phyloP scores from a whole-genome alignment of 2,797 vertebrate genomes.

The Eleutherodactylus coqui region DNA sequence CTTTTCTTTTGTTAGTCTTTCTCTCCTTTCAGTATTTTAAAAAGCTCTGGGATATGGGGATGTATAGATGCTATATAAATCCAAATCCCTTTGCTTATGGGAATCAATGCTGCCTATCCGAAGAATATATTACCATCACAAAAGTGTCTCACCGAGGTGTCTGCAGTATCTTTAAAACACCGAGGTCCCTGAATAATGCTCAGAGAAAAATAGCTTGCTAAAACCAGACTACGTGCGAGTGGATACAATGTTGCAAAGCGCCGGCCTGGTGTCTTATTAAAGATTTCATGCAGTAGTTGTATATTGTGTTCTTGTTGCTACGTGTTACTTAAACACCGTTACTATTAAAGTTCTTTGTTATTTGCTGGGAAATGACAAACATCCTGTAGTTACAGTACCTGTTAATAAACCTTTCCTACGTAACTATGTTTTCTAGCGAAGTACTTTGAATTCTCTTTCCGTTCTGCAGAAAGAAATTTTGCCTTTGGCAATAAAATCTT shows the following conservation, averaged over 20 bases:
- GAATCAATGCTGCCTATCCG: conserved; percentile 64
- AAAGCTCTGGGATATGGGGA: conserved; percentile 60
- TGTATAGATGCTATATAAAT: conserved; percentile 63
- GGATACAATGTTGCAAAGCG: conserved; percentile 39
- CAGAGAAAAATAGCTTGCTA: conserved; percentile 61
- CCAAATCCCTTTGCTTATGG: conserved; percentile 63
- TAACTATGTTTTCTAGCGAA: neutral
- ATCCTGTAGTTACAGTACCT: neutral
- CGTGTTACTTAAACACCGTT: neutral
- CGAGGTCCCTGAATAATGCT: conserved; percentile 62
- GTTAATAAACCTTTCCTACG: conserved; percentile 15
- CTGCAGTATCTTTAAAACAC: conserved; percentile 63
- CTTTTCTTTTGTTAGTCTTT: conserved; percentile 38
- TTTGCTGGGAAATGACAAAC: conserved; percentile 1
- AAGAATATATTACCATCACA: conserved; percentile 65
- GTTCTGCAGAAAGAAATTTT: neutral
- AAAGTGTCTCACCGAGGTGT: conserved; percentile 62
- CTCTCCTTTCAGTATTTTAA: conserved; percentile 60
- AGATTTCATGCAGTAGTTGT: conserved; percentile 23
- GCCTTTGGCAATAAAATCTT: conserved; percentile 33
- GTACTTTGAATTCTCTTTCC: conserved; percentile 10
- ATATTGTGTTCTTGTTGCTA: conserved; percentile 18
- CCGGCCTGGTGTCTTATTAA: conserved; percentile 34
- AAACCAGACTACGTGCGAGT: conserved; percentile 50
- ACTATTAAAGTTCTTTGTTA: neutral